Evolutionary conservation across 2,797 vertebrate genomes (phyloP).

Genomic region (Pangasius larnaudii): DNA sequence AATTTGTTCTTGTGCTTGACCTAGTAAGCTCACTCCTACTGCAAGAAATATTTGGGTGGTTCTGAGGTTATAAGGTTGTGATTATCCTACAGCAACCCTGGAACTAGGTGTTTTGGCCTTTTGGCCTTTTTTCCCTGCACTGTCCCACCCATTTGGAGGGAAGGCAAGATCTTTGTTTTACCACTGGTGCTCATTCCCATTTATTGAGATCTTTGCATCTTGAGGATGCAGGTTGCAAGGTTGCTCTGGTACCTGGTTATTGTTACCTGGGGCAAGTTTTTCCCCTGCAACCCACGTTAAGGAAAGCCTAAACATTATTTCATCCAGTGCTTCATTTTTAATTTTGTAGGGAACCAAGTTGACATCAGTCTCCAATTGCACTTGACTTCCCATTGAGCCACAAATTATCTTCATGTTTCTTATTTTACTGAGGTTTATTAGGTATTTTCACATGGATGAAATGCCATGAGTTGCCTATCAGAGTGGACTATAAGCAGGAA

Average conservation of each 20-base stretch:
- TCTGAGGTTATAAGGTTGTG: not conserved
- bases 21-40: not conserved
- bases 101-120: not conserved
- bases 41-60: not conserved
- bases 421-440: not conserved
- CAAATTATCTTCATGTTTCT: not conserved
- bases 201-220: not conserved
- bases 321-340: not conserved
- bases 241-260: not conserved
- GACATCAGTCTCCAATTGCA: not conserved
- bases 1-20: not conserved
- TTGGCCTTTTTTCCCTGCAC: not conserved
- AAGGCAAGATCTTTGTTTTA: not conserved
- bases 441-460: not conserved
- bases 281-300: not conserved
- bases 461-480: slow-evolving; percentile 14
- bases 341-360: not conserved
- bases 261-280: not conserved
- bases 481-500: not conserved
- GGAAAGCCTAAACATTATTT: not conserved
- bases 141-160: not conserved
- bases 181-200: not conserved
- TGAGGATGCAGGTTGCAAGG: not conserved
- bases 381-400: not conserved
- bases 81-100: too few relatives aligned